These are phyloP conservation scores for Vanessa atalanta DNA, from an alignment of 1,140 invertebrate genomes.

Conservation along the genomic window DNA sequence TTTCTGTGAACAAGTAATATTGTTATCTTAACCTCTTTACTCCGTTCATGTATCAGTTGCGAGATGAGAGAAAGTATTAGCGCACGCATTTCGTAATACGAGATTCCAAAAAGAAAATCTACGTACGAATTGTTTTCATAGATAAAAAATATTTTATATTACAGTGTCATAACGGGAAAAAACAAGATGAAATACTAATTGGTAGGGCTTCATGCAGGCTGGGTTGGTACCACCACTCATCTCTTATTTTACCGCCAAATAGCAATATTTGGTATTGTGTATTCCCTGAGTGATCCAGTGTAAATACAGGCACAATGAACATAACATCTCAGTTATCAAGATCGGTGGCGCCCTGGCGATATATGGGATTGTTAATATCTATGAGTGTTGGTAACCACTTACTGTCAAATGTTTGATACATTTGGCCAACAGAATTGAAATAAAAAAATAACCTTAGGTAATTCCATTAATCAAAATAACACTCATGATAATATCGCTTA, in stretches of 20 bases:
- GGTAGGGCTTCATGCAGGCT: too few species aligned
- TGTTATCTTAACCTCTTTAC: conserved; percentile 77
- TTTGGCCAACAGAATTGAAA: not conserved
- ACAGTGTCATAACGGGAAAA: not conserved
- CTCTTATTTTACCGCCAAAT: too few species aligned
- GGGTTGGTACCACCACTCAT: too few species aligned
- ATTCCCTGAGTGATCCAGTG: too few species aligned
- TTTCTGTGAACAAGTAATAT: conserved; percentile 50
- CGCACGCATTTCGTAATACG: conserved; percentile 62
- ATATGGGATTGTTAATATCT: too few species aligned
- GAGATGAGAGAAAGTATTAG: conserved; percentile 69
- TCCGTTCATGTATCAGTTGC: conserved; percentile 56
- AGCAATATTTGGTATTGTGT: too few species aligned
- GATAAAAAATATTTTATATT: not conserved
- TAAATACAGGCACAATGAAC: too few species aligned
- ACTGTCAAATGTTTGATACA: too few species aligned
- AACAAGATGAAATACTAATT: not conserved
- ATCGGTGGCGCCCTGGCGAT: too few species aligned
- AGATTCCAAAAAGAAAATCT: conserved; percentile 52
- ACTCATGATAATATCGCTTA: not conserved
- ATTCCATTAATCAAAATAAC: conserved; percentile 6
- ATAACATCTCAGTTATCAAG: too few species aligned
- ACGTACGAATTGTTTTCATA: not conserved
- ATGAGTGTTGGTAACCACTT: too few species aligned
- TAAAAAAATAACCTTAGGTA: not conserved